Conservation (phyloP, 2,888 invertebrate species). For the Drosophila testacea region DNA sequence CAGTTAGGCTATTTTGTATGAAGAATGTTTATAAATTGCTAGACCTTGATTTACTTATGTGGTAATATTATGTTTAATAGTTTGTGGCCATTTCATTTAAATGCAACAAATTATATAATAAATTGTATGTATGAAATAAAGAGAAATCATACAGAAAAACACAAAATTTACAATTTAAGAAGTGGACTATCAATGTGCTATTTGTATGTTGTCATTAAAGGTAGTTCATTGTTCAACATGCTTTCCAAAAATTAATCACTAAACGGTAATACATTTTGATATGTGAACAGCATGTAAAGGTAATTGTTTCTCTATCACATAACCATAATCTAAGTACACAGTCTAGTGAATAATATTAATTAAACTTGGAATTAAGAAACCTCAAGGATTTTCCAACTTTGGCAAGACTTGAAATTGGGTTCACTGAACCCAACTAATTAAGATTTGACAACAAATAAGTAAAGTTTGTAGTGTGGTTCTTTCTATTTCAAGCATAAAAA, state of each 20-base stretch:
- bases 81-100: slow-evolving; percentile 2
- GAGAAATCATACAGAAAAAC: neutral
- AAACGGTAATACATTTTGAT: slow-evolving; percentile 18
- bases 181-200: slow-evolving; percentile 2
- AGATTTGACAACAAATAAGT: neutral
- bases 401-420: neutral
- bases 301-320: slow-evolving; percentile 26
- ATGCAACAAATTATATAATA: slow-evolving; percentile 8
- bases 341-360: slow-evolving; percentile 19
- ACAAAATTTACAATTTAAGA: slow-evolving; percentile 1
- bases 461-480: neutral
- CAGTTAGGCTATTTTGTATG: neutral
- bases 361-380: neutral
- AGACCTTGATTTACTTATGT: slow-evolving; percentile 24
- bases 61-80: slow-evolving; percentile 26
- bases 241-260: slow-evolving; percentile 17
- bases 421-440: neutral
- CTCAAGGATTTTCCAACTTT: neutral
- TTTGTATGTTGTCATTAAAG: slow-evolving; percentile 19
- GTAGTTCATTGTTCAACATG: slow-evolving; percentile 6
- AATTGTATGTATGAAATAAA: slow-evolving; percentile 11
- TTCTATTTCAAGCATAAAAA: too few species aligned
- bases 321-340: slow-evolving; percentile 47
- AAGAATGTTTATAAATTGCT: slow-evolving; percentile 2
- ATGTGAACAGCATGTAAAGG: neutral